Percentiles rank a stretch among this genome's conserved stretches.
These are phyloP conservation scores for Patella pellucida DNA, from an alignment of 2,888 invertebrate species.

Conservation along the genomic window DNA sequence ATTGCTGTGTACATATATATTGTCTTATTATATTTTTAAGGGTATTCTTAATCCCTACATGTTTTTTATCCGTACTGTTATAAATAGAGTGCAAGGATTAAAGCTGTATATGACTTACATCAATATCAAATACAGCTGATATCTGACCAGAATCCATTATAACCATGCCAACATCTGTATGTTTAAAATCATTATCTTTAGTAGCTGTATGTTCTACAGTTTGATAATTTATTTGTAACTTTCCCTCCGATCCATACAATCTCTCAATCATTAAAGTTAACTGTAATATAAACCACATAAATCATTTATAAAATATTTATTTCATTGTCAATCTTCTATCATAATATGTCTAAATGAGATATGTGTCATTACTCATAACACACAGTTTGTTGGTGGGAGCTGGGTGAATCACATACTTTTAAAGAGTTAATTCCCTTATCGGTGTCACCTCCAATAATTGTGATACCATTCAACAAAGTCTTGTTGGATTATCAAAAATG, in stretches of 20 bases:
- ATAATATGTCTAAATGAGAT: too few species aligned
- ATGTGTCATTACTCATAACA: too few species aligned
- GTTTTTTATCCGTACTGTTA: too few species aligned
- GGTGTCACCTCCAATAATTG: too few species aligned
- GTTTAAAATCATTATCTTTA: conserved; percentile 47
- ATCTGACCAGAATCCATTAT: conserved; percentile 56
- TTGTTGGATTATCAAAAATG: too few species aligned
- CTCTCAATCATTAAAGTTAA: conserved; percentile 62
- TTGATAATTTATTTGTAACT: conserved; percentile 56
- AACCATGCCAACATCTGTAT: conserved; percentile 47
- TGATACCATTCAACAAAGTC: too few species aligned
- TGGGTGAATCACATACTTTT: too few species aligned
- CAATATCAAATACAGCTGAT: conserved; percentile 46
- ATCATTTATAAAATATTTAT: background rate
- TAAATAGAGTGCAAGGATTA: background rate
- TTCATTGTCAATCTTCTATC: background rate
- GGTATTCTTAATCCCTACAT: too few species aligned
- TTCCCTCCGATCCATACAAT: conserved; percentile 61
- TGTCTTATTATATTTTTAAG: too few species aligned
- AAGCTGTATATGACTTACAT: conserved; percentile 37
- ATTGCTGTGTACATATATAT: too few species aligned
- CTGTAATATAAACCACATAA: background rate
- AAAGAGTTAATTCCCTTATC: too few species aligned
- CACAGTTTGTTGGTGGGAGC: too few species aligned
- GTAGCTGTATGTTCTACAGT: conserved; percentile 52